Percentiles rank a stretch among this genome's conserved stretches.
phyloP scores from a whole-genome alignment of 2,113 vertebrate species.

The Neolamprologus hecqui region DNA sequence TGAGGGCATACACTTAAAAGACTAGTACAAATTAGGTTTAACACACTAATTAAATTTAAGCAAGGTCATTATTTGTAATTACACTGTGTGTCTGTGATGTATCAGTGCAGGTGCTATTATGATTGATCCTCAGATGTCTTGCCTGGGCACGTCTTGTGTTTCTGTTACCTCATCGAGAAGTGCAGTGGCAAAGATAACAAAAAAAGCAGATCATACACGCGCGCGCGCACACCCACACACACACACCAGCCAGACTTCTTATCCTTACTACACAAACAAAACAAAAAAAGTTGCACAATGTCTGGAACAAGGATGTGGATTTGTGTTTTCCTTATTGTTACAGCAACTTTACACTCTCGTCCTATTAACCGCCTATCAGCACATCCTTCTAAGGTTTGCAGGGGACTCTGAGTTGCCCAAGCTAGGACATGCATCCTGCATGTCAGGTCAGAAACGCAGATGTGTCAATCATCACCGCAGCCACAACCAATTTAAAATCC shows the following conservation, averaged over 20 bases:
- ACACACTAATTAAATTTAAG: not conserved
- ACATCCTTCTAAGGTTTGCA: not conserved
- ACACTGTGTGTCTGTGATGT: not conserved
- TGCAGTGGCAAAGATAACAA: not conserved
- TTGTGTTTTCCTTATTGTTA: not conserved
- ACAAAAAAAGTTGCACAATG: not conserved
- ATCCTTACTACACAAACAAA: slow-evolving; percentile 2
- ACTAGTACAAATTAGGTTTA: not conserved
- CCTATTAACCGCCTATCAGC: not conserved
- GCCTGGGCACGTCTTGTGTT: slow-evolving; percentile 25
- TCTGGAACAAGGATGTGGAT: not conserved
- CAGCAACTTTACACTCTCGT: not conserved
- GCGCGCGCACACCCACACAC: not conserved
- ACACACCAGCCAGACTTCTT: not conserved
- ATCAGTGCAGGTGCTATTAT: slow-evolving; percentile 23
- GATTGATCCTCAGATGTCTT: slow-evolving; percentile 10
- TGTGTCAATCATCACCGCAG: not conserved
- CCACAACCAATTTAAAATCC: slow-evolving; percentile 1
- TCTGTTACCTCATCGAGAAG: slow-evolving; percentile 10
- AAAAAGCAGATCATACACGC: not conserved
- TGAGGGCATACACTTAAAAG: not conserved
- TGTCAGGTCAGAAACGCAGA: slow-evolving; percentile 5
- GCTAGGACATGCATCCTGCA: not conserved
- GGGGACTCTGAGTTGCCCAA: not conserved
- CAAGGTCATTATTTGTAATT: not conserved